Evolutionary conservation across 2,888 invertebrate genomes (phyloP).

Genomic region (Dexiosoma caninum): DNA sequence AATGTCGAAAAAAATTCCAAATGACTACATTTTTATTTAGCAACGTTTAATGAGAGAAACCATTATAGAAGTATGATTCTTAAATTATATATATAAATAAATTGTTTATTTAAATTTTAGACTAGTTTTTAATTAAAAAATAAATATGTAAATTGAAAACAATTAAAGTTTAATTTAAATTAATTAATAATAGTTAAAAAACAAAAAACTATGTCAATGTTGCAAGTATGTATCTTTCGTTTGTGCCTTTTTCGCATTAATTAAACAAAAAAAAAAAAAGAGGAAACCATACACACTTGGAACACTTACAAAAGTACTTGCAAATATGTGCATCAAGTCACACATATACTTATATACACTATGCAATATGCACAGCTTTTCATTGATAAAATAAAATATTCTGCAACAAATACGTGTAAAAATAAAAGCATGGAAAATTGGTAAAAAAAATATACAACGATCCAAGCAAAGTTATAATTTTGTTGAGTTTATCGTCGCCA

Average conservation of each 20-base stretch:
- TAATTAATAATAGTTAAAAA: not conserved
- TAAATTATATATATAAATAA: not conserved
- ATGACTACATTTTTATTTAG: not conserved
- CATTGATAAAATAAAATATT: slow-evolving; percentile 6
- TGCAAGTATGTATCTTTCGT: not conserved
- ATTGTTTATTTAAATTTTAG: no score
- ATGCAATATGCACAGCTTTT: not conserved
- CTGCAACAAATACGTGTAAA: not conserved
- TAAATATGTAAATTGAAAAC: not conserved
- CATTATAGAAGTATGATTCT: not conserved
- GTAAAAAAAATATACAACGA: no score
- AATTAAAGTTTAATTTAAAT: not conserved
- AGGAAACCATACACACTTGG: no score
- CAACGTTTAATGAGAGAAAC: not conserved
- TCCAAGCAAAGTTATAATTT: not conserved
- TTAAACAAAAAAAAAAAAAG: slow-evolving; percentile 23
- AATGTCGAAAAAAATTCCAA: not conserved
- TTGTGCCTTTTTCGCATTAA: slow-evolving; percentile 20
- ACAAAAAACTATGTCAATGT: slow-evolving; percentile 38
- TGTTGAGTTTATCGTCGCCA: slow-evolving; percentile 5
- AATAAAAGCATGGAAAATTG: not conserved
- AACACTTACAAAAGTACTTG: not conserved
- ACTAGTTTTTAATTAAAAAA: not conserved
- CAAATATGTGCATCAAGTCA: not conserved
- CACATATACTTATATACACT: not conserved